phyloP scores from a whole-genome alignment of 2,888 invertebrate species.

The Anaspis maculata region DNA sequence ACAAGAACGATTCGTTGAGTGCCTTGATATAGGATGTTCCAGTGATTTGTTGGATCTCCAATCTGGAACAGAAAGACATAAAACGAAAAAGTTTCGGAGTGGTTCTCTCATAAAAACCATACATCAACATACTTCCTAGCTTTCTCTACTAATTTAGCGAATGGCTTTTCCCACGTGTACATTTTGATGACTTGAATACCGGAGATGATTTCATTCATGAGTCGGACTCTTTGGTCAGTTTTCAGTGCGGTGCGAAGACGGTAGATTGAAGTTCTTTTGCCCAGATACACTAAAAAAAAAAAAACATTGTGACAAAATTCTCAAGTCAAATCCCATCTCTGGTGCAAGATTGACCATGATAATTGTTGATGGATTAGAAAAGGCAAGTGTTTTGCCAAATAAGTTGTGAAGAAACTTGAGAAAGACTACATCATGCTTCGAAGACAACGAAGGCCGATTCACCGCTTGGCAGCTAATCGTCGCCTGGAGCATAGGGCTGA shows the following conservation, averaged over 20 bases:
- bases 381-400: too few relatives aligned
- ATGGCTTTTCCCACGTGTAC: slow-evolving; percentile 92
- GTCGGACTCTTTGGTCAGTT: slow-evolving; percentile 75
- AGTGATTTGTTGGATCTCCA: slow-evolving; percentile 59
- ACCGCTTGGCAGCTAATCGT: too few relatives aligned
- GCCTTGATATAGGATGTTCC: slow-evolving; percentile 65
- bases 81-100: neutral
- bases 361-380: too few relatives aligned
- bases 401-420: too few relatives aligned
- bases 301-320: too few relatives aligned
- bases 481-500: too few relatives aligned
- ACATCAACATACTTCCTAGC: slow-evolving; percentile 44
- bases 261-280: slow-evolving; percentile 65
- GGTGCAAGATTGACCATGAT: too few relatives aligned
- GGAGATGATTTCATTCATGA: slow-evolving; percentile 85
- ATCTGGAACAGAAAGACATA: slow-evolving; percentile 39
- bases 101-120: neutral
- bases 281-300: slow-evolving; percentile 42
- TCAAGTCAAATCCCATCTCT: too few relatives aligned
- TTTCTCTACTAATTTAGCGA: slow-evolving; percentile 63
- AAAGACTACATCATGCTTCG: too few relatives aligned
- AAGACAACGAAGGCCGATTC: too few relatives aligned
- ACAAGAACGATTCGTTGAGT: slow-evolving; percentile 65
- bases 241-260: slow-evolving; percentile 66
- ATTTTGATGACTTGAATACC: slow-evolving; percentile 91